These are phyloP conservation scores for Hoplodrina blanda DNA, from an alignment of 2,888 invertebrate species.

Conservation along the genomic window DNA sequence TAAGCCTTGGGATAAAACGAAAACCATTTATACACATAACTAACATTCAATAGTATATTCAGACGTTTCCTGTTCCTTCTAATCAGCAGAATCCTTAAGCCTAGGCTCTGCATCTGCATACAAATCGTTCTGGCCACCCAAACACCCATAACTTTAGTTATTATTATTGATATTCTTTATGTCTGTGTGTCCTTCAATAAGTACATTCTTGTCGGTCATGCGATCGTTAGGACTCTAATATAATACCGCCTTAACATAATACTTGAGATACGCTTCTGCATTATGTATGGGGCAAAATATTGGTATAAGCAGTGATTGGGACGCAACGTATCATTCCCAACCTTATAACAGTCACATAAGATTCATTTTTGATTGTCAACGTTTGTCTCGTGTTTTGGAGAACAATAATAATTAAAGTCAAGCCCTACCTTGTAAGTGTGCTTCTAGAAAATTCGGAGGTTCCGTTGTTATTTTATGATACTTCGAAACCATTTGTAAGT, in stretches of 20 bases:
- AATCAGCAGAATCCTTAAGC: neutral
- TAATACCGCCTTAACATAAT: constrained; percentile 65
- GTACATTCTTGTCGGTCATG: constrained; percentile 57
- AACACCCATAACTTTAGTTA: constrained; percentile 37
- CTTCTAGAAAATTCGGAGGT: constrained; percentile 22
- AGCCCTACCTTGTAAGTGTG: constrained; percentile 17
- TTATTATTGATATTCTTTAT: constrained; percentile 45
- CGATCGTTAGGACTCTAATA: constrained; percentile 59
- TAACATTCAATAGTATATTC: neutral
- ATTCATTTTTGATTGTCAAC: constrained; percentile 28
- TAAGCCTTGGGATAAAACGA: neutral
- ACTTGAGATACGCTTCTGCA: constrained; percentile 59
- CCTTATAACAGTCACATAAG: constrained; percentile 20
- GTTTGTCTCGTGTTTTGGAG: constrained; percentile 22
- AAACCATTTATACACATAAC: neutral
- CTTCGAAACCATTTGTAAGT: constrained; percentile 11
- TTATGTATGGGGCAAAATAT: constrained; percentile 65
- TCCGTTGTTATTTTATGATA: constrained; percentile 26
- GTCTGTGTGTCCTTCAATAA: constrained; percentile 51
- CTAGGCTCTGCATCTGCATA: constrained; percentile 15
- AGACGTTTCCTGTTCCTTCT: neutral
- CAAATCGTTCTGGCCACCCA: constrained; percentile 31
- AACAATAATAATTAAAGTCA: constrained; percentile 53
- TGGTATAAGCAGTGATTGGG: constrained; percentile 58
- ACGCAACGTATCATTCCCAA: constrained; percentile 10